Evolutionary conservation across 2,888 invertebrate species (phyloP), one percentile per base, ranked within the genome.

Genomic region (Cybosia mesomella): DNA sequence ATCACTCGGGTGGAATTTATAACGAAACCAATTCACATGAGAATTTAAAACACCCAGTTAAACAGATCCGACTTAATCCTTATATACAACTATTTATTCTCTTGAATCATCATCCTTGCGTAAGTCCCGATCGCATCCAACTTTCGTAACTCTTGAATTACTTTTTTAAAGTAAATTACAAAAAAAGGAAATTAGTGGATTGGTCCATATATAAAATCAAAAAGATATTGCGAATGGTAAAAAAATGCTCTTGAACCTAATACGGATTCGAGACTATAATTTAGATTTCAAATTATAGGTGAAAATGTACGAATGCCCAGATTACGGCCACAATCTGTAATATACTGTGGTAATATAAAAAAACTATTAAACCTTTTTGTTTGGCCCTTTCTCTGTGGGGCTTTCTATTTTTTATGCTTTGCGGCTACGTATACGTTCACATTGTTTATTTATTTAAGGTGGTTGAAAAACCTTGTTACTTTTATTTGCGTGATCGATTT

Each of bases 371-470:
- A 76, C 67, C 72, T 73, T 76, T 79, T 82, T 80, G 74, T 75
- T 82, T 60, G 64, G 87, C 89, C 90, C 90, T 89, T 90, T 91
- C 89, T 89, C 88, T 86, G 72, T 82, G 74, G n/a, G 82, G 83
- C 89, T 90, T 91, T 90, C 88, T 89, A 87, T 84, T 88, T 85
- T 63, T 85, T 84, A 77, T 80, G 73, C 83, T 85, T 82, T 83
- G 77, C 72, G 74, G 79, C 80, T 79, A 77, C 71, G 78, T 76
- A 65, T 61, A 36, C 63, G 39, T 73, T 74, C 65, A 75, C 72
- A 73, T 80, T 75, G 70, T 79, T 71, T 77, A 73, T 77, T 76
- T 75, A 77, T 70, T n/a, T 65, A 49, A 39, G 66, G 64, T 69
- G 64, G 71, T 67, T 53, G 10, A 24, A 70, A 54, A 15, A 58